Evolutionary conservation across 2,888 invertebrate genomes (phyloP).

Genomic region (Ectobius pallidus): DNA sequence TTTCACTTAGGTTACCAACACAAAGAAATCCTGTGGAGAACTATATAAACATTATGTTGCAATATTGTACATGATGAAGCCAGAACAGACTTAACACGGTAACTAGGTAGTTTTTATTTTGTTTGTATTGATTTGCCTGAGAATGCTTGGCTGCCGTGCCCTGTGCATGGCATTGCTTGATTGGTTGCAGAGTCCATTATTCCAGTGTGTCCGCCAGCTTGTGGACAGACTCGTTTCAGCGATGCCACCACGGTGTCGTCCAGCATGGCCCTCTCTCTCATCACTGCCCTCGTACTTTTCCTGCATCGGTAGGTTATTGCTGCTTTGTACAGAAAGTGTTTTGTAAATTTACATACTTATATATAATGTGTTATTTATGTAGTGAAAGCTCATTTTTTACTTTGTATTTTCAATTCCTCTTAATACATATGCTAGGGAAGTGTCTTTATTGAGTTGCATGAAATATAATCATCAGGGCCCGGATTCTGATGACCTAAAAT

Average conservation of each 20-base stretch:
- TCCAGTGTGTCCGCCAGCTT: slow-evolving; percentile 92
- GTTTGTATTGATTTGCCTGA: background rate
- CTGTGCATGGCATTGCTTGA: slow-evolving; percentile 22
- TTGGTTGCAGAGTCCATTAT: slow-evolving; percentile 79
- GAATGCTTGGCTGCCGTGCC: slow-evolving; percentile 2
- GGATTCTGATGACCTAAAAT: no score
- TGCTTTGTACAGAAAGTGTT: background rate
- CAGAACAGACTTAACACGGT: no score
- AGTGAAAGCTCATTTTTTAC: background rate
- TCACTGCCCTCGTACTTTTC: slow-evolving; percentile 57
- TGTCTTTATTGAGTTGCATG: background rate
- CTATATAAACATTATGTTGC: no score
- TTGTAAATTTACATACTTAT: background rate
- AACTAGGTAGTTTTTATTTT: no score
- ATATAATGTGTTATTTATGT: no score
- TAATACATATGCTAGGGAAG: background rate
- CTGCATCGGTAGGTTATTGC: slow-evolving; percentile 57
- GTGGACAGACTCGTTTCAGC: slow-evolving; percentile 71
- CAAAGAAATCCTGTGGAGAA: no score
- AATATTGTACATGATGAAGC: no score
- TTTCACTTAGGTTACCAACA: no score
- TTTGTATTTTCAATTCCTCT: background rate
- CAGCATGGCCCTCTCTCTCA: slow-evolving; percentile 59
- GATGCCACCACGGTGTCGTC: slow-evolving; percentile 60
- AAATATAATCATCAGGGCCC: background rate